phyloP scores from a whole-genome alignment of 2,797 vertebrate species.

The Aldrovandia affinis region DNA sequence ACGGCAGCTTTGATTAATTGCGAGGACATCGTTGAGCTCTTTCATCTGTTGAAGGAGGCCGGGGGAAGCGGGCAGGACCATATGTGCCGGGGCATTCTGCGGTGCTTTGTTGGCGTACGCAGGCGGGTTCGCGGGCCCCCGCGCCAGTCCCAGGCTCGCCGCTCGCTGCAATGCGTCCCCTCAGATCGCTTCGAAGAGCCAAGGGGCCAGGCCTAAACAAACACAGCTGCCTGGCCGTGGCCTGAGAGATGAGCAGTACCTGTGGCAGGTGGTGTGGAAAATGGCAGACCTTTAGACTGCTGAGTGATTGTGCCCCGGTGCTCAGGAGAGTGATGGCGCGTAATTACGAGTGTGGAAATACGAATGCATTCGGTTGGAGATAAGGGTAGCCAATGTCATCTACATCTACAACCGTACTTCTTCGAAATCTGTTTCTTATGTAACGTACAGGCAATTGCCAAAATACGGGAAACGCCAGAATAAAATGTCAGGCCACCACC shows the following conservation, averaged over 20 bases:
- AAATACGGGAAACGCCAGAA: too few relatives aligned
- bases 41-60: conserved; percentile 54
- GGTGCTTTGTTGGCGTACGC: background rate
- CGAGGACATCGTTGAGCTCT: conserved; percentile 58
- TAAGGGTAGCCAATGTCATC: conserved; percentile 47
- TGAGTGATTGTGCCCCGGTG: conserved; percentile 52
- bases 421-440: conserved; percentile 8
- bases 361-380: conserved; percentile 61
- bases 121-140: background rate
- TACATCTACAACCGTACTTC: conserved; percentile 28
- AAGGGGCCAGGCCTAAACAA: background rate
- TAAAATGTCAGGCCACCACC: too few relatives aligned
- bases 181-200: background rate
- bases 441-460: too few relatives aligned
- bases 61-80: conserved; percentile 36
- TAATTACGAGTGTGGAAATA: conserved; percentile 64
- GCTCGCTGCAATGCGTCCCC: background rate
- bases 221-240: background rate
- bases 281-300: conserved; percentile 51
- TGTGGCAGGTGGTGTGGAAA: conserved; percentile 24
- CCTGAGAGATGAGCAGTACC: conserved; percentile 20
- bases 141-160: background rate
- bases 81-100: background rate
- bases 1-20: conserved; percentile 78
- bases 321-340: conserved; percentile 48